Base-by-base conservation (phyloP, 2,113 vertebrate genomes). In the Gallinago media region DNA sequence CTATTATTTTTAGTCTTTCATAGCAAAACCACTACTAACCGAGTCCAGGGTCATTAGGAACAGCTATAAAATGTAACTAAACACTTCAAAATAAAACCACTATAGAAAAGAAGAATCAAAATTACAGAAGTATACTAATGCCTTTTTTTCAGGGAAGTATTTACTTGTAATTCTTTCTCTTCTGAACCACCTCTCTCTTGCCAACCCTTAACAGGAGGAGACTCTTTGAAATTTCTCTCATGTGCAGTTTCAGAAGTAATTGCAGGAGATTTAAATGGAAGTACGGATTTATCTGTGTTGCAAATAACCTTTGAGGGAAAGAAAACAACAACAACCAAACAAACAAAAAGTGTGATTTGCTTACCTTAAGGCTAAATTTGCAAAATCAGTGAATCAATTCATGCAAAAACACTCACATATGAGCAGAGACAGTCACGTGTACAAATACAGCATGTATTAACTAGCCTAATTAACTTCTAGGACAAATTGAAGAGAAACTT, bases 201-300 rank as follows among this genome's bases (percentile, higher is more conserved):
- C 8, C 87, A 97, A 63, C 92, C 97, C 94, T 97, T 98, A 50
- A 94, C 86, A 89, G 97, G 95, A 88, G 97, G 83, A 63, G 98
- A 97, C 34, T 83, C 97, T 88, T 98, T 98, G 70, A 97, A 97
- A 95, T 96, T 98, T 92, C 97, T 98, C 90, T 97, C 98, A 94
- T 98, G 93, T 72, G 98, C 98, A 42, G 96, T 98, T 97, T 98
- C 98, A 89, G 96, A 94, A 81, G 91, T 77, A 92, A 97, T 4
- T 70, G 96, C 91, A 83, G 95, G 95, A 91, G 96, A 78, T 96
- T 98, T 98, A 96, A 97, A 97, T 2, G 86, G 96, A 63, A 97
- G 97, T 78, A 98, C 9, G 31, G 96, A 89, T 80, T 97, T 97
- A 95, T 94, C 97, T 88, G 94, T 95, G 94, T 96, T 97, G 89